Evolutionary conservation across 2,888 invertebrate genomes (phyloP), one percentile per base, ranked within the genome.

Genomic region (Hemithea aestivaria): DNA sequence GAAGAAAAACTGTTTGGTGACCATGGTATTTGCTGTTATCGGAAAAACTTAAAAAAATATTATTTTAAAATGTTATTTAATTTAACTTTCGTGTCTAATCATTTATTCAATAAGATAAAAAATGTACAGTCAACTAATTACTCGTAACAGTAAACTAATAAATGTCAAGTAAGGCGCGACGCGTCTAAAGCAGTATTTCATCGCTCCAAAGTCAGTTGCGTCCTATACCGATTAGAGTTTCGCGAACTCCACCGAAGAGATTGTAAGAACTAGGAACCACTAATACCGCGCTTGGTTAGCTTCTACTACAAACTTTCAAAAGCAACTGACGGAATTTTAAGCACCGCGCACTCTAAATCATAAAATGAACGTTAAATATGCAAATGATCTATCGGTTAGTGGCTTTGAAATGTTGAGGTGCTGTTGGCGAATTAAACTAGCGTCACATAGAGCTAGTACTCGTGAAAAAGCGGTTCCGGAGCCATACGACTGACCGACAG

Each of bases 311-410:
- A 48, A 56, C 41, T 51, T 45, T 46, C 40, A 34, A 38, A 35
- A 48, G 39, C 41, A 53, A 49, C 52, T 48, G 51, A 52, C 44
- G 42, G 50, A 49, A 53, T 55, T 47, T 47, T 43, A 56, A 56
- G 39, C 36, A 31, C 35, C 46, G 48, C 12, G 11, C 27, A 40
- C 23, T 21, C 35, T 45, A 43, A 52, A 45, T 52, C 37, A 35
- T 34, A 38, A 51, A 49, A 45, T 47, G 45, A 47, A 45, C 39
- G 45, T 16, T 32, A 42, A 43, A 37, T 47, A 49, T 47, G 47
- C 30, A 47, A 52, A 52, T 37, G 12, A 32, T 38, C 27, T 38
- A 39, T 43, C 27, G 31, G 39, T 27, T 35, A 33, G 35, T 44
- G 33, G 37, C 10, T 20, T 16, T 3, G 21, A 32, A 32, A 36